Evolutionary conservation across 2,888 invertebrate species (phyloP), one percentile per base, ranked within the genome.

Genomic region (Griposia aprilina): DNA sequence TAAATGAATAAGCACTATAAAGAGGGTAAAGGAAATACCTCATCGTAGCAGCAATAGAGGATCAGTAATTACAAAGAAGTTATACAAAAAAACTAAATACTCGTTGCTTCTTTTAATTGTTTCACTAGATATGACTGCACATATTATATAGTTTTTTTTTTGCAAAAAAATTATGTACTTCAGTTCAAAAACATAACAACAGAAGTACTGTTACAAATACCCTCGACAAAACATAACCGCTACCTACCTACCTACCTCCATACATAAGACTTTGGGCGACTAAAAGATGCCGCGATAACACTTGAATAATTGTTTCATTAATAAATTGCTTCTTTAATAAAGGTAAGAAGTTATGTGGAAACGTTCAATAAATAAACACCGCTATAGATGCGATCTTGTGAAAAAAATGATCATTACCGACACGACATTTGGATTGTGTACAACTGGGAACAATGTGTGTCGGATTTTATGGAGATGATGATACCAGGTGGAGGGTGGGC

Each of bases 291-390:
- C 93, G 63, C 84, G 95, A 96, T 95, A 96, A 93, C 87, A 80
- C 79, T 89, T 95, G 94, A 96, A 94, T 94, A 95, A 96, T 95
- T 93, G 94, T 95, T 95, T 96, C 94, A 95, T 96, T 96, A 95
- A 93, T 94, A 95, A 95, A 95, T 96, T 94, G 94, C 93, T 93
- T 89, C 93, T 93, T 94, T 94, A 93, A 94, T 94, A 94, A 93
- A 94, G 89, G 92, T 92, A 92, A 92, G 90, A 90, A 91, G 88
- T 92, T 91, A 93, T 90, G 90, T 90, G 91, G 91, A 89, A 90
- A 91, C 90, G 90, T 90, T 90, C 88, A 89, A 92, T 93, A 93
- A 93, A 94, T 94, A 94, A 93, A 93, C 91, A 91, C 87, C 80
- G 91, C 92, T 93, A 93, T 92, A 92, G 93, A 94, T 94, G 90